Evolutionary conservation across 2,113 vertebrate species (phyloP), one percentile per base, ranked within the genome.

Genomic region (Scomber scombrus): DNA sequence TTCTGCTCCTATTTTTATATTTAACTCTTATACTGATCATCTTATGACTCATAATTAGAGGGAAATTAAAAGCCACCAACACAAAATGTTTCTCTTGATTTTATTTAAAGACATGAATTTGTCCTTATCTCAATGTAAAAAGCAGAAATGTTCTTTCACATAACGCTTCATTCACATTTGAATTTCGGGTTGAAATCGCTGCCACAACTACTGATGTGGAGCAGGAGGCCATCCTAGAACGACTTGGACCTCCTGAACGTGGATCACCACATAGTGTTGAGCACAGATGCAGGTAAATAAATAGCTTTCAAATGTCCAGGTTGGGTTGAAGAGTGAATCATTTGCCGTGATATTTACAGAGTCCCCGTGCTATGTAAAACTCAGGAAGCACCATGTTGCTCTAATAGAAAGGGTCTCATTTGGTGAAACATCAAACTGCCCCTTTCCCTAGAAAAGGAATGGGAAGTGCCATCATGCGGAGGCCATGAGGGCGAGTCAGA

Each of bases 291-390:
- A 82, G 49, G 62, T 85, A 71, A 84, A 90, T 85, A 91, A 84
- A 85, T 71, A 88, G 77, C 31, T 75, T 85, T 71, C 12, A 84
- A 90, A 73, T 68, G 70, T 90, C 90, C 84, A 34, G 83, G 88
- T 82, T 66, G 61, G 77, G 75, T 60, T 86, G 57, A 78, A 72
- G 64, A 85, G 84, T 81, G 71, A 93, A 91, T 88, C 40, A 46
- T 86, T 84, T 71, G 75, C 75, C 72, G 70, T 91, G 78, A 80
- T 94, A 91, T 94, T 92, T 91, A 93, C 93, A 94, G 89, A 91
- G 90, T 93, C 88, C 89, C 88, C 40, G 50, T 79, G 77, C 88
- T 89, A 66, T 82, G 74, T 86, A 80, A 86, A 86, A 90, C 76
- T 75, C 76, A 80, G 68, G 88, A 93, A 94, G 90, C 92, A 91